Evolutionary conservation across 2,113 vertebrate species (phyloP).

Genomic region (Rhinopomastus cyanomelas): DNA sequence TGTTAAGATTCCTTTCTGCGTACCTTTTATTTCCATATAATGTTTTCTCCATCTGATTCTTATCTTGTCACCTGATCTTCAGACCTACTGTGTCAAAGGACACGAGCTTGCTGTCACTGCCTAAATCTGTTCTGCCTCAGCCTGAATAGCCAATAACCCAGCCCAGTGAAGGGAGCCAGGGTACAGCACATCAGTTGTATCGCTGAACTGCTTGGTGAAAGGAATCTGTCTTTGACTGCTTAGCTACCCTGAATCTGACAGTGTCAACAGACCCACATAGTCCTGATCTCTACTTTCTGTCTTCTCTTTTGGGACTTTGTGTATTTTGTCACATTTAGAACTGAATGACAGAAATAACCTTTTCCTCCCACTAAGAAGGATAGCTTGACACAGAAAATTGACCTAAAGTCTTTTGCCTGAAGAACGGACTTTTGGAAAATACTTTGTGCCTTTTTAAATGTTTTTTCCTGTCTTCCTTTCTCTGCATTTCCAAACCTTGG

Average conservation of each 20-base stretch:
- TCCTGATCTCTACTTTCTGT: neutral
- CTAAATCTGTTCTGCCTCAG: neutral
- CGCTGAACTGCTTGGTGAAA: neutral
- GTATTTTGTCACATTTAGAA: slow-evolving; percentile 53
- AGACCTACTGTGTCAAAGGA: neutral
- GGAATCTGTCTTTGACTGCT: neutral
- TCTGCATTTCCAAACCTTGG: neutral
- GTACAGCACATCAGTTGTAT: neutral
- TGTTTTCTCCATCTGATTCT: neutral
- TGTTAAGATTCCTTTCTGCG: neutral
- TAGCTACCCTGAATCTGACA: neutral
- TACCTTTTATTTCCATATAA: neutral
- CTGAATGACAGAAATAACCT: slow-evolving; percentile 61
- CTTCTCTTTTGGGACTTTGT: slow-evolving; percentile 40
- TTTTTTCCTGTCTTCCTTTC: neutral
- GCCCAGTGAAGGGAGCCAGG: neutral
- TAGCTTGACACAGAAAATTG: slow-evolving; percentile 47
- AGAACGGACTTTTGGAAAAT: neutral
- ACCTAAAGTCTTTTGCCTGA: slow-evolving; percentile 14
- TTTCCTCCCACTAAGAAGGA: slow-evolving; percentile 53
- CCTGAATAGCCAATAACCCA: neutral
- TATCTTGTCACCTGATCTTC: neutral
- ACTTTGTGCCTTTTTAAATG: neutral
- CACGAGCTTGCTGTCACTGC: neutral
- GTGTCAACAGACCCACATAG: slow-evolving; percentile 24